Percentiles rank a stretch among this genome's conserved stretches.
phyloP scores from a whole-genome alignment of 2,888 invertebrate genomes.

The Xestobium rufovillosum region DNA sequence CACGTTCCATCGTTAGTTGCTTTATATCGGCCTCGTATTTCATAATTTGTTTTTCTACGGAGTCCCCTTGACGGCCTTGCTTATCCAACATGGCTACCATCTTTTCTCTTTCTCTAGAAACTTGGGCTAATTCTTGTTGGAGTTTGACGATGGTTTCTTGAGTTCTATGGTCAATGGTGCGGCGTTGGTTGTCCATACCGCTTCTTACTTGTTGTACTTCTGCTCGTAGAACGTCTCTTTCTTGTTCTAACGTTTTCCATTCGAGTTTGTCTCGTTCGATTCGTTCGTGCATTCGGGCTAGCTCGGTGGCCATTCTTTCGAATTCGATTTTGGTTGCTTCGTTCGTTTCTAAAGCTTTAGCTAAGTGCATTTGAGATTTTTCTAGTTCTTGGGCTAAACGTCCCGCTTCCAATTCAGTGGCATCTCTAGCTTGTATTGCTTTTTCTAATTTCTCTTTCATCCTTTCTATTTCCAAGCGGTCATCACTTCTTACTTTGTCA shows the following conservation, averaged over 20 bases:
- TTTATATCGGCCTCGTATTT: constrained; percentile 81
- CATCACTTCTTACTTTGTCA: constrained; percentile 59
- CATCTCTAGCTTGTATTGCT: constrained; percentile 71
- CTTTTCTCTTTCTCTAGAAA: constrained; percentile 65
- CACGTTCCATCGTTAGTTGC: constrained; percentile 76
- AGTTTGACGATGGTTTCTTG: constrained; percentile 65
- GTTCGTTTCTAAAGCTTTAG: constrained; percentile 76
- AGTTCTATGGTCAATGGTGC: constrained; percentile 58
- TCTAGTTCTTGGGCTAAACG: constrained; percentile 78
- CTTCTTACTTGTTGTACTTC: constrained; percentile 61
- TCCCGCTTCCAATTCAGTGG: constrained; percentile 79
- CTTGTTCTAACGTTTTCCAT: constrained; percentile 63
- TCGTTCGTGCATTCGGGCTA: constrained; percentile 73
- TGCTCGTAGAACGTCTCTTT: constrained; percentile 62
- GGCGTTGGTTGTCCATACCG: constrained; percentile 56
- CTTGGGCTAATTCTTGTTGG: constrained; percentile 66
- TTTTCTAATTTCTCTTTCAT: constrained; percentile 81
- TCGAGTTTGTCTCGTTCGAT: constrained; percentile 65
- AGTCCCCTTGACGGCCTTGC: constrained; percentile 69
- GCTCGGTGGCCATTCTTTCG: constrained; percentile 74
- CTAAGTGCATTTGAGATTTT: constrained; percentile 75
- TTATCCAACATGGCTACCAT: constrained; percentile 71
- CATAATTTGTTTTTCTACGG: constrained; percentile 76
- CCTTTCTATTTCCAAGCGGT: constrained; percentile 73
- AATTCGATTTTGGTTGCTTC: constrained; percentile 79